Percentiles rank a stretch among this genome's conserved stretches.
Conservation (phyloP, 2,113 vertebrate genomes). For the Colistium nudipinnis region DNA sequence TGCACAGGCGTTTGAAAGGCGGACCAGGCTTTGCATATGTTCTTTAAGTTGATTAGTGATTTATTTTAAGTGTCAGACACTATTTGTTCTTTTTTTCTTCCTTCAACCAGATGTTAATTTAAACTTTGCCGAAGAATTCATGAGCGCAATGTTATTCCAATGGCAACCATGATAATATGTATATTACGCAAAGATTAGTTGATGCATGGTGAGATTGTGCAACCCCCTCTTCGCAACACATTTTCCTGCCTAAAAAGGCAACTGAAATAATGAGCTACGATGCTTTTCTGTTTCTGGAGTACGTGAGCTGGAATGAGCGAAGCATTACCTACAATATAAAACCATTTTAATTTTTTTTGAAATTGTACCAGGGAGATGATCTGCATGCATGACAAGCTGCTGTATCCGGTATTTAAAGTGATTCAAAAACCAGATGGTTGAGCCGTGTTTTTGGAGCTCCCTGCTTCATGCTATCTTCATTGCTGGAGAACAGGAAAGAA, state of each 20-base stretch:
- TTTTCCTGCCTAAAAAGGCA: slow-evolving; percentile 5
- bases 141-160: slow-evolving; percentile 24
- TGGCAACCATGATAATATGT: slow-evolving; percentile 12
- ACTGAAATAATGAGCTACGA: slow-evolving; percentile 5
- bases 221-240: slow-evolving; percentile 1
- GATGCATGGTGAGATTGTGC: slow-evolving; percentile 15
- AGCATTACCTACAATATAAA: slow-evolving; percentile 45
- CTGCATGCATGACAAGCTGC: slow-evolving; percentile 74
- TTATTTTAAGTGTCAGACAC: slow-evolving; percentile 11
- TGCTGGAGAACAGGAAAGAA: slow-evolving; percentile 42
- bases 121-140: slow-evolving; percentile 28
- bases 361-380: slow-evolving; percentile 72
- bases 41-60: slow-evolving; percentile 22
- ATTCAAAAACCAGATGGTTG: slow-evolving; percentile 81
- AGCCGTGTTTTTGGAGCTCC: slow-evolving; percentile 49
- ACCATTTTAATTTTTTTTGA: slow-evolving; percentile 72
- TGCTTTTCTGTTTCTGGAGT: neutral
- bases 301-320: slow-evolving; percentile 20
- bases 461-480: slow-evolving; percentile 58
- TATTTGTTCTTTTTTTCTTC: slow-evolving; percentile 29
- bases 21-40: slow-evolving; percentile 33
- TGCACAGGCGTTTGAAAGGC: slow-evolving; percentile 27
- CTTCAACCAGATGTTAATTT: slow-evolving; percentile 29
- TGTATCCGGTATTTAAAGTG: slow-evolving; percentile 78
- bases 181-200: slow-evolving; percentile 3